Evolutionary conservation across 2,797 vertebrate genomes (phyloP), one percentile per base, ranked within the genome.

Genomic region (Crenichthys baileyi): DNA sequence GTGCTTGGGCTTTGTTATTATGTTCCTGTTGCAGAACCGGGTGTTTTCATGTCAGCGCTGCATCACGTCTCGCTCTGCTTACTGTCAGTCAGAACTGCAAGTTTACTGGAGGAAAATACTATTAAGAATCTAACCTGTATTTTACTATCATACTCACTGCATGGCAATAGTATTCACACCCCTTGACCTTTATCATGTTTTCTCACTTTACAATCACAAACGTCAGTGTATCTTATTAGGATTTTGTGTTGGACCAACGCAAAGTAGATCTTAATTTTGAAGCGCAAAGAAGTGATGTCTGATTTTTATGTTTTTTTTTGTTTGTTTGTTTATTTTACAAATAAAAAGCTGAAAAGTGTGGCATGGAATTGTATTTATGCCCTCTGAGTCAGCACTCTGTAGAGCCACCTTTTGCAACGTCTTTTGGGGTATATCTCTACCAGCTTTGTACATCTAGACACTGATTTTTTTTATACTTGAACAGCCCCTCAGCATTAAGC

Each of bases 11-110:
- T 83, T 87, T 11, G 77, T 81, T 85, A 16, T 86, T 31, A 67
- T 22, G 41, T 78, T 65, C 70, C 51, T 31, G 82, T n/a, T 2
- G 67, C 50, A 0, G 20, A 60, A 78, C 16, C 0, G 50, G 22
- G 29, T 39, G 81, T 84, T 91, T 87, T 84, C 50, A 67, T 78
- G 81, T 89, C 82, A 71, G 78, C 18, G 6, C 75, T 51, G 77
- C 77, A 41, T 84, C 75, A 50, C 12, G 50, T 73, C 77, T 16
- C 1, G 1, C 78, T 82, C 81, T 80, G 79, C 83, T 87, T 29
- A 26, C 85, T 80, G 90, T 85, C 91, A 85, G 58, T 92, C 90
- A 83, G 86, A 83, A 77, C 72, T 55, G 0, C 85, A 72, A 68
- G 53, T 20, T 53, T 20, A 7, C 18, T 65, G 18, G 29, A 65